Base-by-base conservation (phyloP, 2,797 vertebrate species). In the Scolopax bukidnonensis region DNA sequence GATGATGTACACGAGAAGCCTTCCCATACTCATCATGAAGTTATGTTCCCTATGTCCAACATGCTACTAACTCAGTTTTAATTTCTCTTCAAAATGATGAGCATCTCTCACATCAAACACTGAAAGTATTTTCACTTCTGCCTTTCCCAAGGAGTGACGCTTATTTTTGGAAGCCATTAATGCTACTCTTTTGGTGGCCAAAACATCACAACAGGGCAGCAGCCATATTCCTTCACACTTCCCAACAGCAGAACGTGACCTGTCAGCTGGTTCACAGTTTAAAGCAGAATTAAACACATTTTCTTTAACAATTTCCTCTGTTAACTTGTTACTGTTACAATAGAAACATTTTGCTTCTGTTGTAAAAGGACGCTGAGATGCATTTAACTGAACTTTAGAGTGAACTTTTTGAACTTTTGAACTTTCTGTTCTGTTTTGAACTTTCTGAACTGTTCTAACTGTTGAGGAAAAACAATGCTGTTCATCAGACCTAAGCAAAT, bases 401-500 rank as follows among this genome's bases (percentile, higher is more conserved):
- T 30, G 71, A 92, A n/a, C 65, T 90, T 79, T 36, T 69, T 48
- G 87, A 87, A 69, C 79, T 93, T 68, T 27, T 43, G 41, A 43
- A 43, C 76, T 93, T 68, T 27, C 41, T 43, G 41, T 36, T 36
- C 36, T 36, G 36, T 93, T 68, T 27, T 43, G 41, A 43, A 43
- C 76, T 93, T 68, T 27, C 41, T 43, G 41, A 43, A 67, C 79
- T 21, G 73, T 78, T 63, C 71, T 53, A 71, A 81, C 28, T 73
- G 64, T 32, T 8, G 11, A 88, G 69, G 41, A 81, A 89, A 89
- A 95, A 76, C 76, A 96, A 84, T 18, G 76, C 73, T 92, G 74
- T 53, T 91, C 36, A 84, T 77, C 70, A 89, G 89, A 92, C 87
- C 53, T 50, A 73, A 86, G 90, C 73, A 90, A 93, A 63, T 53